Evolutionary conservation across 2,113 vertebrate species (phyloP).

Genomic region (Merops nubicus): DNA sequence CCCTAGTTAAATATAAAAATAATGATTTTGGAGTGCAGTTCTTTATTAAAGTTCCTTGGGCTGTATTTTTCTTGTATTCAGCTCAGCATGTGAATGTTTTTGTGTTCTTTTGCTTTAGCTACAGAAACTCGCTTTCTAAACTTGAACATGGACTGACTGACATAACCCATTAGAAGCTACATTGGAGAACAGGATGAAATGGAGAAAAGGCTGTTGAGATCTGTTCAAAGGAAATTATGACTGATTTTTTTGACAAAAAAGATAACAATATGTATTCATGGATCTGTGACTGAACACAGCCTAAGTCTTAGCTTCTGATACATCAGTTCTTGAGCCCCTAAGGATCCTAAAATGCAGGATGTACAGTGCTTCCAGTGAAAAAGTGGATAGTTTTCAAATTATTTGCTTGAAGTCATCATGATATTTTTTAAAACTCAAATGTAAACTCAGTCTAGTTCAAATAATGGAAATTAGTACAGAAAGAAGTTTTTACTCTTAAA

Average conservation of each 20-base stretch:
- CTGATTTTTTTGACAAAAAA: background rate
- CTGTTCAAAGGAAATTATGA: background rate
- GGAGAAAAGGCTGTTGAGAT: background rate
- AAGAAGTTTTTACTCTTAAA: background rate
- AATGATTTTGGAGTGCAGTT: background rate
- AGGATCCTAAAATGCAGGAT: background rate
- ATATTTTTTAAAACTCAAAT: background rate
- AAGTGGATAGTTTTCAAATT: background rate
- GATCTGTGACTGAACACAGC: background rate
- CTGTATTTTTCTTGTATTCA: background rate
- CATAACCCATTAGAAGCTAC: background rate
- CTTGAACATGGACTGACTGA: background rate
- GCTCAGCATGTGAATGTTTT: background rate
- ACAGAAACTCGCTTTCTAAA: background rate
- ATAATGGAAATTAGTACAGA: background rate
- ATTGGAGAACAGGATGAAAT: background rate
- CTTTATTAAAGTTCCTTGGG: background rate
- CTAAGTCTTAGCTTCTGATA: background rate
- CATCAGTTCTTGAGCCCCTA: background rate
- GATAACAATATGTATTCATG: background rate
- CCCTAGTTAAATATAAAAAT: constrained; percentile 40
- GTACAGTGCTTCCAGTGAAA: background rate
- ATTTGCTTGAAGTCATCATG: background rate
- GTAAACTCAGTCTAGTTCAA: background rate
- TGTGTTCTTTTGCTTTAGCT: background rate